A percentile compares a stretch with the other conserved stretches of the same genome.
These are phyloP conservation scores for Podiceps cristatus DNA, from an alignment of 2,113 vertebrate genomes.

Conservation along the genomic window DNA sequence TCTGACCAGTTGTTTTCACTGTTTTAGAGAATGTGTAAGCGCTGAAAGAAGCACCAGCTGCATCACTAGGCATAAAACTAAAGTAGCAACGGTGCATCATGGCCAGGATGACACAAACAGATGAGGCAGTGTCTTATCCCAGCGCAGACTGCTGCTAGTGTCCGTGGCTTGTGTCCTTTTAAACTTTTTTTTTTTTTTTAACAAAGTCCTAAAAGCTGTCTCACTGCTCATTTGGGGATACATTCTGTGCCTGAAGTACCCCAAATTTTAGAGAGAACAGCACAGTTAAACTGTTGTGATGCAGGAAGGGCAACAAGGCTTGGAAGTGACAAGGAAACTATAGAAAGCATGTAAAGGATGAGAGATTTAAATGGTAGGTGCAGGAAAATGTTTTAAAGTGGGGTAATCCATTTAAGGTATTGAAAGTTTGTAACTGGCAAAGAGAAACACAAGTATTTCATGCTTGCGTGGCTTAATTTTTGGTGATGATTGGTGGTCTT, in stretches of 20 bases:
- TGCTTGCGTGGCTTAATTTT: background rate
- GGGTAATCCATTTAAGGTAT: background rate
- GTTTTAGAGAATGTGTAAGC: background rate
- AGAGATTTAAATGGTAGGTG: background rate
- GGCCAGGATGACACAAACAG: background rate
- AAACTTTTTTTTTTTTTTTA: background rate
- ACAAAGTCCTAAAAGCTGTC: background rate
- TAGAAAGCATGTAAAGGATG: background rate
- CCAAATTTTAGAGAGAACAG: background rate
- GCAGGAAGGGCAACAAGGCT: background rate
- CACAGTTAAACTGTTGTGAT: background rate
- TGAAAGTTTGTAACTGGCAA: background rate
- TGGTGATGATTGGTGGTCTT: background rate
- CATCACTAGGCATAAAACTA: background rate
- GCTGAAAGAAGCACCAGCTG: background rate
- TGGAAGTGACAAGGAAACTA: background rate
- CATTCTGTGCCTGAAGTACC: background rate
- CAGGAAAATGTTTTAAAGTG: background rate
- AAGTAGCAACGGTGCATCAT: background rate
- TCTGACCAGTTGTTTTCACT: background rate
- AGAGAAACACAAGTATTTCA: background rate
- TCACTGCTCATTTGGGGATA: background rate
- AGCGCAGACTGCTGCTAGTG: background rate
- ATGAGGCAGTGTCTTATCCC: background rate
- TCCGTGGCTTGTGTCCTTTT: background rate